These are phyloP conservation scores for Lasioglossum leucozonium DNA, from an alignment of 2,888 invertebrate species.

Conservation along the genomic window DNA sequence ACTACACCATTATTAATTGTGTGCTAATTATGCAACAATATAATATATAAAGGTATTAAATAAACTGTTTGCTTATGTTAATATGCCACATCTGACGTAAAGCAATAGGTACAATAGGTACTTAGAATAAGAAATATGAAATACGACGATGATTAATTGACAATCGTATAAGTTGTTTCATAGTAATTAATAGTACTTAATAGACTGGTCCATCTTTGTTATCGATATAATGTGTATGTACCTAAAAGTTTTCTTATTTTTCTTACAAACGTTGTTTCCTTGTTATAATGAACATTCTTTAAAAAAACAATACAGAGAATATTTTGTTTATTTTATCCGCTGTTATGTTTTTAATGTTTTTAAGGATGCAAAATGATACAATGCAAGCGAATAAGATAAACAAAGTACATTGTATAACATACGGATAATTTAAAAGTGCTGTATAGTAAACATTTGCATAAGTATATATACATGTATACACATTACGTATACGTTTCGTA, in stretches of 20 bases:
- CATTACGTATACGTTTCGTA: not conserved
- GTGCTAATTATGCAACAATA: not conserved
- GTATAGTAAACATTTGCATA: not conserved
- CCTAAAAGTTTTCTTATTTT: not conserved
- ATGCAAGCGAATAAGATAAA: not conserved
- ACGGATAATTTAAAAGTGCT: not conserved
- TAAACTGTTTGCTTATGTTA: not conserved
- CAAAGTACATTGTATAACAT: not conserved
- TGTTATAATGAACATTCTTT: not conserved
- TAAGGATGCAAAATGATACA: not conserved
- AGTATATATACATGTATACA: not conserved
- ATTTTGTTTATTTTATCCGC: not conserved
- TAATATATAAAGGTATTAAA: not conserved
- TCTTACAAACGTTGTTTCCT: not conserved
- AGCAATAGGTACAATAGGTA: not conserved
- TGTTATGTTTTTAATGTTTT: not conserved
- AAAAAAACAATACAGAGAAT: not conserved
- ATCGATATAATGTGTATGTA: not conserved
- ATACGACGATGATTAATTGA: not conserved
- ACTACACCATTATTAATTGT: not conserved
- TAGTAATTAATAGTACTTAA: not conserved
- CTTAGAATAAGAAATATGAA: not conserved
- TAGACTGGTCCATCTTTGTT: constrained; percentile 1
- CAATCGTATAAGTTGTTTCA: not conserved
- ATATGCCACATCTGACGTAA: not conserved